Evolutionary conservation across 2,888 invertebrate species (phyloP).

Genomic region (Perdita meconis): DNA sequence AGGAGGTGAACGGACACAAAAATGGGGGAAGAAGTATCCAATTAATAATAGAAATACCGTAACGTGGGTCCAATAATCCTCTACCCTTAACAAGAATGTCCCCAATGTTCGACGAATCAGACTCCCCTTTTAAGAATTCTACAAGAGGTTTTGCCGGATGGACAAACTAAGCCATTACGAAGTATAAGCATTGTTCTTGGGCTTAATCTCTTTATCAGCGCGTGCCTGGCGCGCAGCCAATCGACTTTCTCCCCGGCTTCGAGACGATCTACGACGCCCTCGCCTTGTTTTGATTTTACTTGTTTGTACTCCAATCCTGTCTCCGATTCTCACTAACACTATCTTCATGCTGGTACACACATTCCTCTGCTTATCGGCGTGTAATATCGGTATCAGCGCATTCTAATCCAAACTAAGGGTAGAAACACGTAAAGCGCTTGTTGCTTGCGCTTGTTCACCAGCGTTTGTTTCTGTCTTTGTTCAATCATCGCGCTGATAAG

Average conservation of each 20-base stretch:
- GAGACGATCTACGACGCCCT: constrained; percentile 39
- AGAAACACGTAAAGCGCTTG: no score
- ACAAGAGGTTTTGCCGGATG: not conserved
- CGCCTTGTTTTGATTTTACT: constrained; percentile 50
- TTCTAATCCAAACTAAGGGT: no score
- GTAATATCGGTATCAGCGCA: no score
- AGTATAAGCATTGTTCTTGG: constrained; percentile 78
- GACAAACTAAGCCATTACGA: constrained; percentile 50
- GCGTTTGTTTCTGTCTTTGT: no score
- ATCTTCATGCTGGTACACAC: not conserved
- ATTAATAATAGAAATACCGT: no score
- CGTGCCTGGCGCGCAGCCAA: constrained; percentile 77
- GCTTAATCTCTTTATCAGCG: constrained; percentile 82
- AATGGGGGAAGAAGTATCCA: no score
- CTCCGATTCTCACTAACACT: not conserved
- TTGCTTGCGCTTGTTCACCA: no score
- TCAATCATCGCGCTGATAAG: no score
- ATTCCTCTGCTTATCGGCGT: no score
- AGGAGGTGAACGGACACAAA: no score
- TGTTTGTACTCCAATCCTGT: constrained; percentile 7
- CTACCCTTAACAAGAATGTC: not conserved
- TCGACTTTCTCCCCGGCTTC: constrained; percentile 60
- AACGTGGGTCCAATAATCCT: not conserved
- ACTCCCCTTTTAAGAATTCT: constrained; percentile 16
- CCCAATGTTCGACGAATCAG: not conserved